A percentile compares a stretch with the other conserved stretches of the same genome.
Conservation (phyloP, 1,140 invertebrate species). For the Melitaea cinxia region DNA sequence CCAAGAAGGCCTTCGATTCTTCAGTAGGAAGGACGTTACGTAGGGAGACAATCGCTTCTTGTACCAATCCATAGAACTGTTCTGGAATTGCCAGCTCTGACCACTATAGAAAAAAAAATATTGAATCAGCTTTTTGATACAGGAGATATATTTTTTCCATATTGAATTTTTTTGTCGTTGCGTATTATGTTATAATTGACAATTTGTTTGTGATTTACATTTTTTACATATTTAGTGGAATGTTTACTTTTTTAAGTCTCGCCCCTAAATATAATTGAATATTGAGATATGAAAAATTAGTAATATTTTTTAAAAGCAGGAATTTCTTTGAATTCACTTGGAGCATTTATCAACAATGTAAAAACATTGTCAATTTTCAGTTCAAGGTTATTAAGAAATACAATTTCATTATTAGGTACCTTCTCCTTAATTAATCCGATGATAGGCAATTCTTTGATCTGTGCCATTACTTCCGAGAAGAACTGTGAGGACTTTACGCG, state of each 20-base stretch:
- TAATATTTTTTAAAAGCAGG: too few species aligned
- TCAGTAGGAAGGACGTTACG: conserved; percentile 82
- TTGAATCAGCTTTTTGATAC: too few species aligned
- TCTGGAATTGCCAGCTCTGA: conserved; percentile 79
- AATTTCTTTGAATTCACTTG: too few species aligned
- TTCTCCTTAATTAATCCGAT: conserved; percentile 82
- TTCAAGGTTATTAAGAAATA: not conserved
- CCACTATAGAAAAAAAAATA: conserved; percentile 45
- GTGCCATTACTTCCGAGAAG: conserved; percentile 69
- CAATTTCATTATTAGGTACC: conserved; percentile 36
- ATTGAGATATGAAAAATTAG: too few species aligned
- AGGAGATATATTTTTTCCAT: too few species aligned
- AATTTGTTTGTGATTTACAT: too few species aligned
- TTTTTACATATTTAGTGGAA: too few species aligned
- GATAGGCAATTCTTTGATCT: conserved; percentile 83
- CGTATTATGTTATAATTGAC: too few species aligned
- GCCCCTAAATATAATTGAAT: too few species aligned
- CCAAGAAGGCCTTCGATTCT: conserved; percentile 82
- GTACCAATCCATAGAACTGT: conserved; percentile 69
- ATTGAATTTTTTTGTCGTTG: too few species aligned
- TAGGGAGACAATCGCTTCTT: conserved; percentile 77
- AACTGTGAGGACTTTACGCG: conserved; percentile 80
- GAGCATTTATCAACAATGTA: too few species aligned
- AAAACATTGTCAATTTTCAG: not conserved
- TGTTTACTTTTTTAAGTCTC: too few species aligned